Evolutionary conservation across 2,888 invertebrate genomes (phyloP).

Genomic region (Agriopis aurantiaria): DNA sequence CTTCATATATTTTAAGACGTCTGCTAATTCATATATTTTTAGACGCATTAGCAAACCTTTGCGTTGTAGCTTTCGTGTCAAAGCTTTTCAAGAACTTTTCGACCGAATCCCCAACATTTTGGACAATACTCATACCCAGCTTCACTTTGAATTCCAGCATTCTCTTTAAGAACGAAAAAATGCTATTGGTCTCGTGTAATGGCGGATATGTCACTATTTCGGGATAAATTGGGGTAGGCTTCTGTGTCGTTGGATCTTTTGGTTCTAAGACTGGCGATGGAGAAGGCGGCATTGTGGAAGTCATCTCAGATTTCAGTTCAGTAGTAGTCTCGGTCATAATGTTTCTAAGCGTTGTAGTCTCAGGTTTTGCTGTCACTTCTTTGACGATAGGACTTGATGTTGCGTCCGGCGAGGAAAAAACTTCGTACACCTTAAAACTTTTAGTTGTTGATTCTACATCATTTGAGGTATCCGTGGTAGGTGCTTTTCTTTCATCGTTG

Average conservation of each 20-base stretch:
- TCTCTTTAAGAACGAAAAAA: conserved; percentile 87
- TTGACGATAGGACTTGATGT: conserved; percentile 47
- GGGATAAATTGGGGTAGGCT: conserved; percentile 61
- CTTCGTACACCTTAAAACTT: conserved; percentile 74
- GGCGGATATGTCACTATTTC: conserved; percentile 79
- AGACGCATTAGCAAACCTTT: conserved; percentile 68
- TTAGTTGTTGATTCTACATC: conserved; percentile 72
- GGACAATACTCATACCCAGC: conserved; percentile 89
- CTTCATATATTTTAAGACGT: conserved; percentile 21
- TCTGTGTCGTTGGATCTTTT: conserved; percentile 51
- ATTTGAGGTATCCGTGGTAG: conserved; percentile 63
- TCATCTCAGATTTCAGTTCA: conserved; percentile 70
- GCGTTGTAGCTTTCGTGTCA: conserved; percentile 64
- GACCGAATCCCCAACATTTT: conserved; percentile 89
- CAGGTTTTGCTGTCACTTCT: conserved; percentile 50
- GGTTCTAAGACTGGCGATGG: conserved; percentile 57
- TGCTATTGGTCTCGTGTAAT: conserved; percentile 69
- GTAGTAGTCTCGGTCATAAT: conserved; percentile 75
- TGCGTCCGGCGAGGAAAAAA: conserved; percentile 65
- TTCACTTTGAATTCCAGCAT: conserved; percentile 89
- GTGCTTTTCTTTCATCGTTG: conserved; percentile 58
- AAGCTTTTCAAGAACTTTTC: conserved; percentile 88
- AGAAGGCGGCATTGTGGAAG: conserved; percentile 70
- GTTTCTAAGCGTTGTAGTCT: conserved; percentile 63
- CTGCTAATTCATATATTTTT: conserved; percentile 30